Base-by-base conservation (phyloP, 1,140 invertebrate species). In the Sycophaga agraensis region DNA sequence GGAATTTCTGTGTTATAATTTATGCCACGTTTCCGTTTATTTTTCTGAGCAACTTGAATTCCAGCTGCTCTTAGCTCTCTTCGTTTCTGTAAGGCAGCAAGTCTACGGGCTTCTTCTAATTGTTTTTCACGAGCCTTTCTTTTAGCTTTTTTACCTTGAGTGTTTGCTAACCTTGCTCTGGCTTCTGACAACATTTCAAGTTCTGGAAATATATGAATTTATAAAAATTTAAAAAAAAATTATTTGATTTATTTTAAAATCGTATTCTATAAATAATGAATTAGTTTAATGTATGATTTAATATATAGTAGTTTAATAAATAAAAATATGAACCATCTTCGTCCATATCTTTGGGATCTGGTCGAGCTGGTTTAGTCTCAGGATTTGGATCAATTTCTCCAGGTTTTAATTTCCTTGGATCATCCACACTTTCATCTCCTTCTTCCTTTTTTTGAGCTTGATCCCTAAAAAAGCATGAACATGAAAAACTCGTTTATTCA, bases 291-390 rank as follows among this genome's bases (percentile, higher is more conserved):
- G n/a, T n/a, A n/a, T n/a, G n/a, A n/a, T n/a, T 14, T 5, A 45
- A 5, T 24, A 14, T 24, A 24, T 1, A 14, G 9, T 45, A n/a
- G 21, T 17, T 16, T 14, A 0, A 35, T 21, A 21, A 54, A 59
- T 26, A 57, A 6, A 56, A 49, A 43, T 58, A 66, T 76, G 19
- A 17, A 94, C 91, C 96, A 88, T 99, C 97, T 88, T 99, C 97
- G 83, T 99, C 97, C 97, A 99, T 99, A 75, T 99, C 97, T 71
- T 99, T 96, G n/a, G 97, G 97, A 84, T 99, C 97, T 14, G 98
- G 97, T 56, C 97, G 84, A 0, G 97, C 98, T 24, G 98, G 98
- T 80, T 99, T 99, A 12, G 97, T 99, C 82, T 99, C 98, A 19
- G 98, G 98, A 82, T 99, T 99, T 0, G 97, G 97, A 82, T 99